Conservation (phyloP, 37 sponge, comb jelly and placozoan genomes). For the Crambe crambe region DNA sequence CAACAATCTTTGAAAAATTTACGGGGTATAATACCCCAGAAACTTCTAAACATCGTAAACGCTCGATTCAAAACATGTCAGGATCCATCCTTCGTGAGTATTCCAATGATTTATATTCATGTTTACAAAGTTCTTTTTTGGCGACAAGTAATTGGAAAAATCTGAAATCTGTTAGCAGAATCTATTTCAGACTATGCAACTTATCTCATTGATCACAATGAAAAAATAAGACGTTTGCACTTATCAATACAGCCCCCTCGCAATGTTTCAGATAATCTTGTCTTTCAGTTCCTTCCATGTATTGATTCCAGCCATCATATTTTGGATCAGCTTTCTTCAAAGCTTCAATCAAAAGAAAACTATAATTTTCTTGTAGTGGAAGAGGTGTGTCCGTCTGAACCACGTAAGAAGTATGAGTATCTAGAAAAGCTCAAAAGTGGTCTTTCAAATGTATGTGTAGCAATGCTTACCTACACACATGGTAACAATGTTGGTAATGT, state of each 20-base stretch:
- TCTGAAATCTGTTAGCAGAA: slow-evolving; percentile 3
- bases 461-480: slow-evolving; percentile 36
- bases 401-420: slow-evolving; percentile 33
- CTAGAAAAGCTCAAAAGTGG: not conserved
- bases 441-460: not conserved
- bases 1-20: too few relatives aligned
- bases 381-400: slow-evolving; percentile 16
- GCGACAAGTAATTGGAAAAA: slow-evolving; percentile 1
- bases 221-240: slow-evolving; percentile 15
- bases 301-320: not conserved
- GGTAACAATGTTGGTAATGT: slow-evolving; percentile 56
- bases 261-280: slow-evolving; percentile 15
- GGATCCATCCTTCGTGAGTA: not conserved
- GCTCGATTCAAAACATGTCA: too few relatives aligned
- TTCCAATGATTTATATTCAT: not conserved
- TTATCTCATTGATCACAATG: slow-evolving; percentile 18
- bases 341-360: slow-evolving; percentile 3
- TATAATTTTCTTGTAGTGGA: slow-evolving; percentile 22
- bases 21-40: too few relatives aligned
- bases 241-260: not conserved
- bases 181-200: slow-evolving; percentile 17
- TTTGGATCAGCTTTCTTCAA: not conserved
- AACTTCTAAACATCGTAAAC: too few relatives aligned
- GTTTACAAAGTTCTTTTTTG: slow-evolving; percentile 18
- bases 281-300: not conserved